Base-by-base conservation (phyloP, 2,113 vertebrate species). In the Alouatta palliata region DNA sequence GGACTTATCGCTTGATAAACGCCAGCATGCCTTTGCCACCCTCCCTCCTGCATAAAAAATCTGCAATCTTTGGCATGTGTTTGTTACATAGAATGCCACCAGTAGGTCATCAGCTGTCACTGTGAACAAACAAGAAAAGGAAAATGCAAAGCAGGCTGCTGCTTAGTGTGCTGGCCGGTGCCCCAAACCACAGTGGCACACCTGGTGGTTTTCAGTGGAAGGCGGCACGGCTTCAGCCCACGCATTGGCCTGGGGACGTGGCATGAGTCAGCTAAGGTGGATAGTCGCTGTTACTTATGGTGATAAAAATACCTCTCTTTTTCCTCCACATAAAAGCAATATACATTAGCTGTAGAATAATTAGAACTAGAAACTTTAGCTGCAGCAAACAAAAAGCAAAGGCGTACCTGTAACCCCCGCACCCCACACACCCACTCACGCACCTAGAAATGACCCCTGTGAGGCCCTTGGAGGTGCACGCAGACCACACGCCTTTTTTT, bases 321-420 rank as follows among this genome's bases (percentile, higher is more conserved):
- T 45, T 6, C 49, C 77, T 77, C 52, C 80, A 61, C 2, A 10
- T 16, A 54, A 86, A 66, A 79, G 64, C 77, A 54, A 13, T 17
- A n/a, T 27, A 27, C 30, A n/a, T 35, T 40, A n/a, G 79, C 61
- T 81, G 40, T 14, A 17, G 43, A 49, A 56, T 64, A 79, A 70
- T 13, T n/a, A 54, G 43, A 87, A 52, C 25, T 8, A 27, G 68
- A 75, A 23, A 6, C 30, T n/a, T 54, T 12, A 52, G 37, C 2
- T 32, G 5, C 2, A 73, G 61, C 52, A 70, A 27, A 66, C 47
- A 7, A 52, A 87, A 61, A 71, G 37, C 73, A 11, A 49, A 64
- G 10, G 6, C 0, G 0, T 12, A 0, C 54, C 37, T 43, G 58
- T 9, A 11, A 8, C 13, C 27, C 13, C 16, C 6, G n/a, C 12